Evolutionary conservation across 2,888 invertebrate genomes (phyloP).

Genomic region (Silvanus unidentatus): DNA sequence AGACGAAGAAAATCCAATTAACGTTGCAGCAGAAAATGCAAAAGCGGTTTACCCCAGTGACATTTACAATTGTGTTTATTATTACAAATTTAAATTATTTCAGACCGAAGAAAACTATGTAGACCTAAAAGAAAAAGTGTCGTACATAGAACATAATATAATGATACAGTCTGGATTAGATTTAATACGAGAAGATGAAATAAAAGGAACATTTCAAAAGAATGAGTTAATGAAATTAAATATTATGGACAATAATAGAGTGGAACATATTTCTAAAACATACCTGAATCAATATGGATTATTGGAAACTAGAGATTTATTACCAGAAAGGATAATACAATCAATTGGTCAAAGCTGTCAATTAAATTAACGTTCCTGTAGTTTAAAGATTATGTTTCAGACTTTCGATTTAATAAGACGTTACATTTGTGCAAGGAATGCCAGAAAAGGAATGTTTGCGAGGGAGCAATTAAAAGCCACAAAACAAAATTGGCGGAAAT

Average conservation of each 20-base stretch:
- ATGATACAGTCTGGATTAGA: constrained; percentile 31
- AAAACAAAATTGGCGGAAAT: not conserved
- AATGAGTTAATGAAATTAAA: constrained; percentile 31
- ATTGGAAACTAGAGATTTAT: constrained; percentile 32
- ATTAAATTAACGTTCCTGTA: no score
- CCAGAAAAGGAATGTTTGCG: not conserved
- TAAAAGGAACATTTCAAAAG: constrained; percentile 21
- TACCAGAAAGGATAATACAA: constrained; percentile 30
- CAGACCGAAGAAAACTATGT: no score
- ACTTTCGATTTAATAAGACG: constrained; percentile 24
- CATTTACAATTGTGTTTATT: no score
- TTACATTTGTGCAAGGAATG: constrained; percentile 19
- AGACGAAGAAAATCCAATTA: constrained; percentile 21
- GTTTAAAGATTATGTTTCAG: constrained; percentile 18
- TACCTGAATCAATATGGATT: constrained; percentile 18
- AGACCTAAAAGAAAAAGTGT: no score
- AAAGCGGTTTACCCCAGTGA: constrained; percentile 16
- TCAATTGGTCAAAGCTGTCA: constrained; percentile 36
- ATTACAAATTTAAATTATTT: no score
- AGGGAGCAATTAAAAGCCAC: not conserved
- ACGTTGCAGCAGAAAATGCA: constrained; percentile 22
- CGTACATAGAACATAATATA: constrained; percentile 28
- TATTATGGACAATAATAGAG: constrained; percentile 11
- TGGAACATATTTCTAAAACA: no score
- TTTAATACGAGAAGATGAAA: constrained; percentile 26